Base-by-base conservation (phyloP, 2,888 invertebrate species). In the Drosophila robusta region DNA sequence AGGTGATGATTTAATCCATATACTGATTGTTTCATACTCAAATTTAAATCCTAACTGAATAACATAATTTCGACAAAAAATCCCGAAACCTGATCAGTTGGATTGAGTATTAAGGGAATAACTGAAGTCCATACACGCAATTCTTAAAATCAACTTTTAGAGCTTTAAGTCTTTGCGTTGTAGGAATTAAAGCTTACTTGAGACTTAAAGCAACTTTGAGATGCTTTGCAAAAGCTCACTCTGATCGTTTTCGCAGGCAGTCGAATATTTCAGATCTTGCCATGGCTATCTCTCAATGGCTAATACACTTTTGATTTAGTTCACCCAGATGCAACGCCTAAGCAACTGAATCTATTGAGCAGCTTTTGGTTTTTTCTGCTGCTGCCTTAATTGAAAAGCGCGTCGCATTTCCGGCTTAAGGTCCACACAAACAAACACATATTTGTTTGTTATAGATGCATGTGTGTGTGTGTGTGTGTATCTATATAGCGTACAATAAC, bases 391-490 rank as follows among this genome's bases (percentile, higher is more conserved):
- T 83, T 83, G 83, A 89, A 83, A 89, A 85, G 83, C 89, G 83
- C 89, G 88, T 85, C 83, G 88, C 79, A 87, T 87, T 85, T 83
- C 83, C 83, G 83, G 86, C 75, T 75, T 73, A 66, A 69, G 60
- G 38, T 64, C 55, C 63, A 62, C 54, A 66, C 16, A 29, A 50
- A 39, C 39, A n/a, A 47, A 18, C 34, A 12, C 11, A 42, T 42
- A 55, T 51, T 24, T 56, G 42, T 26, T n/a, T n/a, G n/a, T n/a
- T 42, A 55, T 49, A 6, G 34, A 18, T n/a, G 2, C 12, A 4
- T 50, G 18, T 38, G 6, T 49, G 12, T 68, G 29, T 60, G 29
- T 29, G 46, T 51, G 12, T 62, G 56, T 79, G 50, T 34, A 18
- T 60, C 14, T 16, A 44, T 14, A 18, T 42, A 47, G 56, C 44